Percentiles rank a stretch among this genome's conserved stretches.
These are phyloP conservation scores for Lordiphosa clarofinis DNA, from an alignment of 1,140 invertebrate species.

Conservation along the genomic window DNA sequence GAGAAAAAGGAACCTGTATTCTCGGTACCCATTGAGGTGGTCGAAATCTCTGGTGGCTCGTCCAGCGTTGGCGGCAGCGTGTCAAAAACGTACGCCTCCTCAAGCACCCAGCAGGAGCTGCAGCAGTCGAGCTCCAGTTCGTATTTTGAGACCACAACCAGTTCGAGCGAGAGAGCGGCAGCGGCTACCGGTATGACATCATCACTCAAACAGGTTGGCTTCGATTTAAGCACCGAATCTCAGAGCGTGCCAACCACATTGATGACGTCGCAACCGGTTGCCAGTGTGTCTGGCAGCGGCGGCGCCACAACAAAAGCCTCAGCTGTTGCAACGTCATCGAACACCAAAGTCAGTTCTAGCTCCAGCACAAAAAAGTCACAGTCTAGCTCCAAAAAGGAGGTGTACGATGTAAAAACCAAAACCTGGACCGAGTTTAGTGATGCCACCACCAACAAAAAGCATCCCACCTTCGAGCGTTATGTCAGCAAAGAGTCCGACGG, in stretches of 20 bases:
- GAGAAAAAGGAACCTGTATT: constrained; percentile 75
- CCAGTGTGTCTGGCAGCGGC: constrained; percentile 23
- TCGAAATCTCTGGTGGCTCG: constrained; percentile 55
- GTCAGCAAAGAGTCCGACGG: constrained; percentile 75
- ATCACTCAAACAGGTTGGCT: constrained; percentile 69
- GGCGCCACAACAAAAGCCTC: constrained; percentile 53
- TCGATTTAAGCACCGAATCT: constrained; percentile 51
- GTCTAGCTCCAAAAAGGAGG: constrained; percentile 60
- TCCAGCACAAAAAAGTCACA: constrained; percentile 49
- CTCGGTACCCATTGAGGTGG: constrained; percentile 74
- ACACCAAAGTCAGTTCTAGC: constrained; percentile 50
- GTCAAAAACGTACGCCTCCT: constrained; percentile 60
- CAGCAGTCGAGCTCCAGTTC: constrained; percentile 44
- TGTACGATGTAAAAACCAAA: constrained; percentile 78
- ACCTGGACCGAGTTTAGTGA: constrained; percentile 75
- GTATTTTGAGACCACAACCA: constrained; percentile 67
- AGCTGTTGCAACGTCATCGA: constrained; percentile 44
- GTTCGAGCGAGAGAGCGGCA: constrained; percentile 66
- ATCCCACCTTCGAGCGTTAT: constrained; percentile 72
- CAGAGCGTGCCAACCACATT: constrained; percentile 65
- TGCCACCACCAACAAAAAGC: constrained; percentile 54
- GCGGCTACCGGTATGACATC: constrained; percentile 74
- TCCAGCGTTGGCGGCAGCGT: constrained; percentile 56
- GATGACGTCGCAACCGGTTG: constrained; percentile 67
- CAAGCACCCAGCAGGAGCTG: constrained; percentile 39